Conservation (phyloP, 2,888 invertebrate genomes). For the Mesorhabditis belari region DNA sequence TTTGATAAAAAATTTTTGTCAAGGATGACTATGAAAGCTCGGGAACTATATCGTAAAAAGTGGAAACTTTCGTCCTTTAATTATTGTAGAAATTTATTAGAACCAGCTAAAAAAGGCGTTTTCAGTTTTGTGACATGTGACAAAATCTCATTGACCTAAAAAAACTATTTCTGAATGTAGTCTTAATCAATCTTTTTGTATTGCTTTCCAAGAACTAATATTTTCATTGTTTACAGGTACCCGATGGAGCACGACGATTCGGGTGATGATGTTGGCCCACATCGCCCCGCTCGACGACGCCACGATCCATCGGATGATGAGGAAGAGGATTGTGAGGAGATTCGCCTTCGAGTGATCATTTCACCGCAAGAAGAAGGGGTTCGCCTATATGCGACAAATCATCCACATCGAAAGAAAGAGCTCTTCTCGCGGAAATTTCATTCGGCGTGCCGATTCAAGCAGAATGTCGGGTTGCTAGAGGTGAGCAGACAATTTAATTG, state of each 20-base stretch:
- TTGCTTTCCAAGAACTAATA: no score
- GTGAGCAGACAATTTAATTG: no score
- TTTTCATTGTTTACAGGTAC: not conserved
- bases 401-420: not conserved
- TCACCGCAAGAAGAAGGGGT: not conserved
- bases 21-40: no score
- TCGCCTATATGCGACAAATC: not conserved
- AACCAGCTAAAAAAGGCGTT: no score
- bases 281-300: not conserved
- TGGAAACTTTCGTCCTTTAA: no score
- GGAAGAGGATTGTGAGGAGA: not conserved
- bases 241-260: not conserved
- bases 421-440: not conserved
- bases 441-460: not conserved
- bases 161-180: no score
- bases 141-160: no score
- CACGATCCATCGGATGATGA: not conserved
- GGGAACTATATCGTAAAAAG: no score
- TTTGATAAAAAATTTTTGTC: no score
- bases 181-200: no score
- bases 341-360: not conserved
- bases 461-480: not conserved
- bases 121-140: no score
- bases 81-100: no score
- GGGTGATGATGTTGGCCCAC: not conserved